A percentile compares a stretch with the other conserved stretches of the same genome.
Evolutionary conservation across 64 coral and sea anemone species (phyloP).

Genomic region (Montipora capricornis): DNA sequence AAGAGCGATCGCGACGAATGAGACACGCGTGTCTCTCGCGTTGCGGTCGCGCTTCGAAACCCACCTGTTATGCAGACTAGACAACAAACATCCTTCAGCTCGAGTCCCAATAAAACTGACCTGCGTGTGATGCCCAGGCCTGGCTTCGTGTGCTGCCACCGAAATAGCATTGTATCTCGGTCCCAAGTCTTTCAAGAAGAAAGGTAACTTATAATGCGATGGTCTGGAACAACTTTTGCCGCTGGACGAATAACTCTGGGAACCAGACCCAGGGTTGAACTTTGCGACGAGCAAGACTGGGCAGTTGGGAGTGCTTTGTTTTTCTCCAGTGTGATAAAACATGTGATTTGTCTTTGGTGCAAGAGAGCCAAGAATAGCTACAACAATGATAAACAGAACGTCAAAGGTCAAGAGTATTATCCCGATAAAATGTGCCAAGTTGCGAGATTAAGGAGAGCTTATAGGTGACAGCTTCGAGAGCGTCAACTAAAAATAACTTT

Average conservation of each 20-base stretch:
- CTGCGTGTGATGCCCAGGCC: constrained; percentile 98
- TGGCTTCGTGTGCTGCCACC: constrained; percentile 93
- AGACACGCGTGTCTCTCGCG: too few species aligned
- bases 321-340: constrained; percentile 91
- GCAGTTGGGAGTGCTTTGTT: constrained; percentile 81
- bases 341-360: constrained; percentile 74
- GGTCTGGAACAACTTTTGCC: constrained; percentile 48
- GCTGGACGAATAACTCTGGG: constrained; percentile 76
- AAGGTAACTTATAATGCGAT: constrained; percentile 80
- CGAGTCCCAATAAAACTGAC: constrained; percentile 21
- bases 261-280: constrained; percentile 90
- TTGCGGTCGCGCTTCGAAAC: too few species aligned
- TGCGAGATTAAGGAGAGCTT: too few species aligned
- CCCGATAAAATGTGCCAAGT: too few species aligned
- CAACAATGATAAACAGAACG: background rate
- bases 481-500: too few species aligned
- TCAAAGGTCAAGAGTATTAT: too few species aligned
- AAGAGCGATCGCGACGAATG: too few species aligned
- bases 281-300: constrained; percentile 93
- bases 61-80: too few species aligned
- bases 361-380: constrained; percentile 78
- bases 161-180: constrained; percentile 95
- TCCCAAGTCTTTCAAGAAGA: constrained; percentile 92
- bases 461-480: too few species aligned
- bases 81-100: too few species aligned